These are phyloP conservation scores for Drosophila lacicola DNA, from an alignment of 2,888 invertebrate species.

Conservation along the genomic window DNA sequence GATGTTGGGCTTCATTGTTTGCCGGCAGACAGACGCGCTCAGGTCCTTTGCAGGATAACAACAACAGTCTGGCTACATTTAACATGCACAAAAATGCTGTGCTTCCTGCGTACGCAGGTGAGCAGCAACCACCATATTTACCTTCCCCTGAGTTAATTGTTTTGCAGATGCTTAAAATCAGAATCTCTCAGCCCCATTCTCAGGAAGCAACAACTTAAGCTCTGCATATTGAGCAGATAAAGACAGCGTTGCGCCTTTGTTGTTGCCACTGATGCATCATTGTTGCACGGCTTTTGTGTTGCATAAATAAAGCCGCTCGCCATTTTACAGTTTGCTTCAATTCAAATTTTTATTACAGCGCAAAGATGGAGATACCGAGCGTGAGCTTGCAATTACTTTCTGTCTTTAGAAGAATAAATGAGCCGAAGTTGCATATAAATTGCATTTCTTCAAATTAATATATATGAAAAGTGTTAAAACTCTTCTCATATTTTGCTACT, in stretches of 20 bases:
- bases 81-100: slow-evolving; percentile 37
- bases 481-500: background rate
- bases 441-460: slow-evolving; percentile 10
- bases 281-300: slow-evolving; percentile 41
- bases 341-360: slow-evolving; percentile 16
- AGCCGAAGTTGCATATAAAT: slow-evolving; percentile 3
- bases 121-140: slow-evolving; percentile 8
- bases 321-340: slow-evolving; percentile 30
- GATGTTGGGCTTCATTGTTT: slow-evolving; percentile 44
- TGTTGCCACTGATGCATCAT: slow-evolving; percentile 30
- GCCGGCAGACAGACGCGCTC: slow-evolving; percentile 17
- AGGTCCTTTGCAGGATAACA: slow-evolving; percentile 16
- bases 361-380: background rate
- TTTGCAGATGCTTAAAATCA: slow-evolving; percentile 38
- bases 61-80: slow-evolving; percentile 33
- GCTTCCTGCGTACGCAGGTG: slow-evolving; percentile 30
- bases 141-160: slow-evolving; percentile 39
- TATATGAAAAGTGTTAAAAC: background rate
- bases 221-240: slow-evolving; percentile 56
- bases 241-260: slow-evolving; percentile 30
- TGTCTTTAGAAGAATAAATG: background rate
- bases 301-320: slow-evolving; percentile 25
- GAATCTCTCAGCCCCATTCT: slow-evolving; percentile 12
- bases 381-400: background rate
- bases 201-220: slow-evolving; percentile 57